Evolutionary conservation across 2,113 vertebrate genomes (phyloP), one percentile per base, ranked within the genome.

Genomic region (Podiceps cristatus): DNA sequence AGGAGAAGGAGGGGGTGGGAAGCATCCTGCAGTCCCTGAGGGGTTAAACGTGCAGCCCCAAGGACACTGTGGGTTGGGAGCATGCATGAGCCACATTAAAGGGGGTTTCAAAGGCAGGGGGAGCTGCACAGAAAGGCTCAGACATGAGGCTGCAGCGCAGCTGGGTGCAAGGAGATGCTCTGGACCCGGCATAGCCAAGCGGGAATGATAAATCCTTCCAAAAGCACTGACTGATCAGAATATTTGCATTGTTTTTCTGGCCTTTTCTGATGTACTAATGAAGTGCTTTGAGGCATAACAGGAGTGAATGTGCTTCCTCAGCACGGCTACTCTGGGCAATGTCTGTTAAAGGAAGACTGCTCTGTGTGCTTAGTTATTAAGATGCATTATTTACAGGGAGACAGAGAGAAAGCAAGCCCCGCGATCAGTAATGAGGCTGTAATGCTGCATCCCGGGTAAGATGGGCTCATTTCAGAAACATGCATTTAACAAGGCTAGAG

Each of bases 241-340:
- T 12, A 31, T 88, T 90, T 77, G 45, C 78, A 47, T 59, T 82
- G 49, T 72, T 95, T 67, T 37, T 1, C 82, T 82, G 74, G 44
- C 40, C 20, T 89, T 84, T 84, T 75, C 88, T 85, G 91, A 49
- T 35, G 52, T 14, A 28, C 56, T 90, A 78, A 92, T 75, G 88
- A 94, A 67, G 62, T 37, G 88, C 66, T 94, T 28, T 67, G 82
- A 92, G 82, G 91, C 86, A 59, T 7, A 71, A 74, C 60, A 63
- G 82, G 69, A 79, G 78, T 0, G 3, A 35, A 25, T 4, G 64
- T 0, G 1, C 27, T 77, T 80, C 93, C 95, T 80, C 75, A 78
- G 91, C 93, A 79, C 5, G 1, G 35, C 47, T 50, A 29, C 66
- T 19, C 40, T 1, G 5, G 14, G 79, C 23, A 0, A 5, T 13